Conservation (phyloP, 2,797 vertebrate species). For the Muraenolepis orangiensis region DNA sequence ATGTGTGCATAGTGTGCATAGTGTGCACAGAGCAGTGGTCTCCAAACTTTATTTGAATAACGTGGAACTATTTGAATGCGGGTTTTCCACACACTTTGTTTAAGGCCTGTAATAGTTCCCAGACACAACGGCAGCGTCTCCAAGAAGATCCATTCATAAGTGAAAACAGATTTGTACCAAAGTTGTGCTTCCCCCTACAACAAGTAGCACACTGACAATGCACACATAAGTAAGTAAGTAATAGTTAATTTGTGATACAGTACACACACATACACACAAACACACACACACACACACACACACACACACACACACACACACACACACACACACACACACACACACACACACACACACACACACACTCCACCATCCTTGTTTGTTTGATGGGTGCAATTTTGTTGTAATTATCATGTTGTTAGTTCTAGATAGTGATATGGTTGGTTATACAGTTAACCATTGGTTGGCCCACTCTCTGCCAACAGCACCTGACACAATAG, state of each 20-base stretch:
- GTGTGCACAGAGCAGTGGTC: background rate
- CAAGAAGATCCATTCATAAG: too few relatives aligned
- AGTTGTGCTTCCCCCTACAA: too few relatives aligned
- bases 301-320: background rate
- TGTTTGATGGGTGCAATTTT: too few relatives aligned
- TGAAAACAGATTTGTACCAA: background rate
- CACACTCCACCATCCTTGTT: conserved; percentile 4
- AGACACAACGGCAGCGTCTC: background rate
- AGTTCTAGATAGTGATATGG: too few relatives aligned
- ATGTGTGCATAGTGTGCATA: background rate
- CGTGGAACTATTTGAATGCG: background rate
- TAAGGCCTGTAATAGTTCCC: background rate
- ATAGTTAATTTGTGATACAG: too few relatives aligned
- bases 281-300: background rate
- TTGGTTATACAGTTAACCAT: too few relatives aligned
- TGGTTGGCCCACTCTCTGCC: too few relatives aligned
- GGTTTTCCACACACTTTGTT: background rate
- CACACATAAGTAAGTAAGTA: too few relatives aligned
- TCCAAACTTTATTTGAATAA: background rate
- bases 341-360: background rate
- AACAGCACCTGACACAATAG: too few relatives aligned
- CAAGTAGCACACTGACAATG: too few relatives aligned
- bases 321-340: conserved; percentile 3
- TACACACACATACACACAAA: too few relatives aligned
- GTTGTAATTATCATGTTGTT: too few relatives aligned